Evolutionary conservation across 2,797 vertebrate genomes (phyloP), one percentile per base, ranked within the genome.

Genomic region (Characodon lateralis): DNA sequence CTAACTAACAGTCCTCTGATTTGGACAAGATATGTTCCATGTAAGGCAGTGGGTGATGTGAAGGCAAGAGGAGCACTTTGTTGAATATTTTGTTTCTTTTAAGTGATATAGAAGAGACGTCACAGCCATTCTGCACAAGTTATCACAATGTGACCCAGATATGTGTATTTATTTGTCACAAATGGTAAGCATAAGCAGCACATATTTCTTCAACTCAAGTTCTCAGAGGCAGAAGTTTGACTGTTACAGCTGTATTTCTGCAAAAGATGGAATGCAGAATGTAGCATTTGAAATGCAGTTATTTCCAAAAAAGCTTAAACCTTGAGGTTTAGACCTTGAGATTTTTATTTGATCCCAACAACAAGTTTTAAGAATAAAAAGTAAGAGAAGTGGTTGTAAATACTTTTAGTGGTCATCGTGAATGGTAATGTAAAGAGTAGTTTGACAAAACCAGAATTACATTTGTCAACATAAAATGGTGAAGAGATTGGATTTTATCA

Each of bases 1-100:
- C 75, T 83, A 87, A 92, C 83, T 83, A 90, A 89, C 83, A 87
- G 87, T 73, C 75, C 79, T 81, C 48, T 91, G 91, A 93, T 93
- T 91, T 83, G 84, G 84, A 83, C 86, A 91, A 92, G 91, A 93
- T 92, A 89, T 92, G 86, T 86, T 90, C 85, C 71, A 82, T n/a
- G 72, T 76, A 78, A 83, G 80, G 53, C 53, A 4, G 76, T 69
- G 71, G 76, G 83, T 89, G 82, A 88, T 87, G 81, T 88, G 82
- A 87, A 87, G 77, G 76, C 81, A 86, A 86, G 84, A 73, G 70
- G 80, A 77, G 82, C 71, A 79, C 46, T 85, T 89, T 83, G 84
- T 83, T 86, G 77, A 88, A 87, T 83, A 75, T 87, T 78, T 80
- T 58, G 69, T 81, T 83, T 72, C 73, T 76, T 78, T 35, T 78